phyloP scores from a whole-genome alignment of 1,140 invertebrate species.

The Aporrectodea caliginosa region DNA sequence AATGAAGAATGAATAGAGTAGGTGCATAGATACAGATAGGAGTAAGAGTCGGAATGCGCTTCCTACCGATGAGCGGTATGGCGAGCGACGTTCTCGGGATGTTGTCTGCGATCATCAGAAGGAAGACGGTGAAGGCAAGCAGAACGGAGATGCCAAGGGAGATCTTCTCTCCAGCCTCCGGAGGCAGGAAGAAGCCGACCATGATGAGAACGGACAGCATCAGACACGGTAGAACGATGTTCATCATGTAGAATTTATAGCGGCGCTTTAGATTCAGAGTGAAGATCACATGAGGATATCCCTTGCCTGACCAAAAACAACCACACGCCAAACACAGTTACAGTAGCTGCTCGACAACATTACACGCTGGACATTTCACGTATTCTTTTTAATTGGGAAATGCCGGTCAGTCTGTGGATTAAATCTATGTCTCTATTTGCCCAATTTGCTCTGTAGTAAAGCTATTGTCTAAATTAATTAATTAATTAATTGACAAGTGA shows the following conservation, averaged over 20 bases:
- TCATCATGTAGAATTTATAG: slow-evolving; percentile 39
- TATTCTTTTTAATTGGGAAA: too few species aligned
- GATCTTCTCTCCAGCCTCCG: slow-evolving; percentile 52
- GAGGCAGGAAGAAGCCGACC: slow-evolving; percentile 43
- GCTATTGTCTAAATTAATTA: too few species aligned
- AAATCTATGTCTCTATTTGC: too few species aligned
- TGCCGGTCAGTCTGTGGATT: too few species aligned
- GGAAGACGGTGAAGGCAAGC: slow-evolving; percentile 52
- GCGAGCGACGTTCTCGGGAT: slow-evolving; percentile 89
- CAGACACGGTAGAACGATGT: slow-evolving; percentile 31
- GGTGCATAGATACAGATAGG: too few species aligned
- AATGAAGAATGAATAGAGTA: too few species aligned
- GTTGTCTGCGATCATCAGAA: slow-evolving; percentile 78
- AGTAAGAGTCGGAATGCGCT: too few species aligned
- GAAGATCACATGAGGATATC: slow-evolving; percentile 18
- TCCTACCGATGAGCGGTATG: slow-evolving; percentile 55
- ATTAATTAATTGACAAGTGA: too few species aligned
- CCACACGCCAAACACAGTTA: too few species aligned
- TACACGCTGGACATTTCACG: too few species aligned
- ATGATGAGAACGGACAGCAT: slow-evolving; percentile 35
- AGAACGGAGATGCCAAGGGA: slow-evolving; percentile 46
- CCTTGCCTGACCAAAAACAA: not conserved
- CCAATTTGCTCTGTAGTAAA: too few species aligned
- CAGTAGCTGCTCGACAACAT: too few species aligned
- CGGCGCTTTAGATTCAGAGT: not conserved